Percentiles rank a stretch among this genome's conserved stretches.
phyloP scores from a whole-genome alignment of 2,888 invertebrate species.

The Schizaphis graminum region DNA sequence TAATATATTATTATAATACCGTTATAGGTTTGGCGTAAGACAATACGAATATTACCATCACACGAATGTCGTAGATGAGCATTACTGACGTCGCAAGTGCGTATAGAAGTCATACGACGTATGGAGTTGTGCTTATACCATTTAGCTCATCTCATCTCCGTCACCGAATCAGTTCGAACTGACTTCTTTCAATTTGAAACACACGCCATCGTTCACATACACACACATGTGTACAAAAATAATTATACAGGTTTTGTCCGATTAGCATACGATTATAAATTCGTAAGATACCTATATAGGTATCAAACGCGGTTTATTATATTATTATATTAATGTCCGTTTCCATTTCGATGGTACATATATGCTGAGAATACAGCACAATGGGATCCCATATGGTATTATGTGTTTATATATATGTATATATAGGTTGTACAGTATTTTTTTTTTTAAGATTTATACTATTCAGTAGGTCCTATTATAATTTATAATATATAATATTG shows the following conservation, averaged over 20 bases:
- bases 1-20: neutral
- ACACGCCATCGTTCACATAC: neutral
- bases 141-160: neutral
- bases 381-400: constrained; percentile 8
- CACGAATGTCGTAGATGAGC: neutral
- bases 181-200: neutral
- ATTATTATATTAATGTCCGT: neutral
- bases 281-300: neutral
- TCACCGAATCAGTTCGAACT: neutral
- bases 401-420: neutral
- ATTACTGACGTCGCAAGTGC: neutral
- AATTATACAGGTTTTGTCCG: neutral
- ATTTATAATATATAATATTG: neutral
- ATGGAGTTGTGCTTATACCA: neutral
- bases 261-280: neutral
- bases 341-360: neutral
- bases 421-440: neutral
- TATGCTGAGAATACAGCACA: neutral
- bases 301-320: neutral
- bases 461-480: neutral
- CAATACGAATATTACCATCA: neutral
- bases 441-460: neutral
- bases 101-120: no score
- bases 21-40: neutral
- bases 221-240: neutral